Base-by-base conservation (phyloP, 2,797 vertebrate species). In the Octomys mimax region DNA sequence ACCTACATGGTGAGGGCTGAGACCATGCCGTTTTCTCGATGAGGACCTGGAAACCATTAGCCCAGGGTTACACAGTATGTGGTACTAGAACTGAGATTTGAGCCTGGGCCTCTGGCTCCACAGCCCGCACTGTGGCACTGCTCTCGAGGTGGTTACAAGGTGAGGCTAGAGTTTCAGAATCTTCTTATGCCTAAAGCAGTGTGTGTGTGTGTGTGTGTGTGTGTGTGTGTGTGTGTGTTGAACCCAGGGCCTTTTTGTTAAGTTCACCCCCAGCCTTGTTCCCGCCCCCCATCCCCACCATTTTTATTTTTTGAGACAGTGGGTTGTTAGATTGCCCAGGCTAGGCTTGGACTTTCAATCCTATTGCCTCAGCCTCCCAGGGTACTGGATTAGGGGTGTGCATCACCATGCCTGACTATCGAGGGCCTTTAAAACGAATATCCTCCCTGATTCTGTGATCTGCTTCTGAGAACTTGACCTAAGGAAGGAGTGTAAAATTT, bases 391-490 rank as follows among this genome's bases (percentile, higher is more conserved):
- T 24, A 39, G 21, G 22, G 36, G 70, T 71, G 70, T 24, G 10
- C 36, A 24, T 24, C 70, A 71, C 70, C 70, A 24, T 71, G 21
- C 36, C 36, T 71, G 9, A 39, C 70, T 71, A 71, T 61, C 14
- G 5, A 18, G 62, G 64, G 19, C 77, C 86, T 81, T 80, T 39
- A 75, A 79, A 92, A n/a, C 12, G 18, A 62, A 62, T 61, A 1
- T 71, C 89, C 78, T 95, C 61, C 36, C 6, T 11, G 59, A 26
- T 70, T 92, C n/a, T 54, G 31, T 87, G 52, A 4, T 59, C 82
- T 79, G 84, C 81, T 94, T 79, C 62, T 91, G 85, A 93, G 80
- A 91, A 28, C 87, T 85, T 75, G 70, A 83, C 70, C 59, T 62
- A 57, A 91, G 71, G 87, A 91, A 46, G 33, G 61, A 42, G 42